phyloP scores from a whole-genome alignment of 2,797 vertebrate species.

The Dicrostonyx torquatus region DNA sequence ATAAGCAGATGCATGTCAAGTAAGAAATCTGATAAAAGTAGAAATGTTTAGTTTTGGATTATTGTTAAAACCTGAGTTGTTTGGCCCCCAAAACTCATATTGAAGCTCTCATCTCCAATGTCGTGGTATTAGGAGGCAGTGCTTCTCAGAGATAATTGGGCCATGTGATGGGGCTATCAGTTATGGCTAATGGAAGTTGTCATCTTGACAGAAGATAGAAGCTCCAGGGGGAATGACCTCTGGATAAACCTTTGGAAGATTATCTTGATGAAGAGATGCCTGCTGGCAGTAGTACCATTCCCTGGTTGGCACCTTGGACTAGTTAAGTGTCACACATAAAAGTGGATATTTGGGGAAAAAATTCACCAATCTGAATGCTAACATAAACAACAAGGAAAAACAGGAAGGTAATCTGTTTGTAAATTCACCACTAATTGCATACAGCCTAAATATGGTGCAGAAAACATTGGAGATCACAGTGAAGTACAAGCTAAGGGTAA shows the following conservation, averaged over 20 bases:
- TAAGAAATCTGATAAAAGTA: constrained; percentile 13
- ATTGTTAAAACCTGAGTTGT: neutral
- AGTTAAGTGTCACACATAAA: neutral
- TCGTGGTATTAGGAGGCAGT: neutral
- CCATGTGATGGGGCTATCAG: rapidly evolving
- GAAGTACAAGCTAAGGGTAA: neutral
- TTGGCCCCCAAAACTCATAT: neutral
- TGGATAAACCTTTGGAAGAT: neutral
- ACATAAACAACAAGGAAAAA: neutral
- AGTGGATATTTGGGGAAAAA: neutral
- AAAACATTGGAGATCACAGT: neutral
- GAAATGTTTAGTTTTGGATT: neutral
- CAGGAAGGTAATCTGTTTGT: neutral
- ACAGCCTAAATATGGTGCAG: neutral
- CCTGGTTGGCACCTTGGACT: neutral
- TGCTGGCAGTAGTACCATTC: neutral
- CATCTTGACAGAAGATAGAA: neutral
- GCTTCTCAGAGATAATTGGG: neutral
- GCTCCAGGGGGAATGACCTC: neutral
- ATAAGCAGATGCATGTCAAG: neutral
- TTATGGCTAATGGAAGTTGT: neutral
- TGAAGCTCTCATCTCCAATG: neutral
- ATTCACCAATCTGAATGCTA: neutral
- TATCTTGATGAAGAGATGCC: neutral
- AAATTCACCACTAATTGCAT: neutral